Evolutionary conservation across 1,140 invertebrate species (phyloP), one percentile per base, ranked within the genome.

Genomic region (Magallana gigas): DNA sequence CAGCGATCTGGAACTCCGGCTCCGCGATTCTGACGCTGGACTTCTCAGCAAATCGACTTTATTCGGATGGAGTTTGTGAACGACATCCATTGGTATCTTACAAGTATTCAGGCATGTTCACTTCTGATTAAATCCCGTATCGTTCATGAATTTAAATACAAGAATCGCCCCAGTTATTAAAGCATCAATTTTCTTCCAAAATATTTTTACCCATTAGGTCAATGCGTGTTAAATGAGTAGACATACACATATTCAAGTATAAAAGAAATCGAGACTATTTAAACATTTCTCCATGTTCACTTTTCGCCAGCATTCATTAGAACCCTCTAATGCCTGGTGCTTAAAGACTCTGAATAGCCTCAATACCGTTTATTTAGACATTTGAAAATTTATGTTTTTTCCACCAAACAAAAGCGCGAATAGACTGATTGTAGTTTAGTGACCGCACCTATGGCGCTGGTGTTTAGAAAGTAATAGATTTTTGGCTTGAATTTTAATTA

Each of bases 191-290:
- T 76, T 29, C 68, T 76, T 76, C 8, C 23, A 62, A 76, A 29
- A 76, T 76, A 76, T 76, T 76, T 76, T 29, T 48, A 76, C 18
- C 68, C 68, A 76, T 36, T 76, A 23, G 23, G 23, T 76, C 23
- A 76, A 76, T 29, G 11, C 68, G 68, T 76, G 68, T 76, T 76
- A 76, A 76, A 76, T 29, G 23, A 76, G 23, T 76, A 76, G 68
- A 76, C 68, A 23, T 29, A 76, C 14, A 76, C 68, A 76, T 76
- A 23, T 76, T 76, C 68, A 76, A 8, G 36, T 64, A 14, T 76
- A 11, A 76, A 76, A 29, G 23, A 76, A 23, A 29, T 12, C 23
- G 18, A 64, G 18, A 76, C 18, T 76, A 76, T 76, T 76, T 76
- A 76, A 76, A 76, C 23, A 76, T 76, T 76, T 29, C 12, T 11